Percentiles rank a stretch among this genome's conserved stretches.
These are phyloP conservation scores for Capitulum mitella DNA, from an alignment of 2,888 invertebrate genomes.

Conservation along the genomic window DNA sequence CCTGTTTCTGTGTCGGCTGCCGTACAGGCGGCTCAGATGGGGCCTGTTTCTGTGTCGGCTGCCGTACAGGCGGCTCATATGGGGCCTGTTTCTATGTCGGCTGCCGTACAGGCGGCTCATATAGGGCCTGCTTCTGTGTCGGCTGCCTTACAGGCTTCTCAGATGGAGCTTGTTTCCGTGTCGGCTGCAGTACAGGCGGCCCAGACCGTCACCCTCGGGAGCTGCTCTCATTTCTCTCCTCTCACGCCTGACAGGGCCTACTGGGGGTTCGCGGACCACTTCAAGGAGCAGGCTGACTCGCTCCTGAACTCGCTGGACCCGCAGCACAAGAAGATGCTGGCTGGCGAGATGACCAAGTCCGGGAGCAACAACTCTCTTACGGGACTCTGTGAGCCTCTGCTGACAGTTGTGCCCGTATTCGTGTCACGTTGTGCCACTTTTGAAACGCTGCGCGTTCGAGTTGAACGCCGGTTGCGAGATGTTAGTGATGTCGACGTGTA, in stretches of 20 bases:
- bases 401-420: too few relatives aligned
- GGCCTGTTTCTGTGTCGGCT: too few relatives aligned
- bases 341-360: constrained; percentile 45
- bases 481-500: background rate
- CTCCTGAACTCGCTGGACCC: constrained; percentile 74
- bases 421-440: too few relatives aligned
- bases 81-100: too few relatives aligned
- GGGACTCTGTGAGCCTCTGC: constrained; percentile 33
- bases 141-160: too few relatives aligned
- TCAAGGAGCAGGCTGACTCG: constrained; percentile 78
- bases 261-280: constrained; percentile 78
- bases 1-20: background rate
- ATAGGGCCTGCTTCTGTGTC: too few relatives aligned
- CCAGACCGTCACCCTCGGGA: background rate
- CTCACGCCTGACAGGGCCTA: constrained; percentile 59
- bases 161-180: too few relatives aligned
- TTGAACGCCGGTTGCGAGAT: background rate
- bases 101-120: background rate
- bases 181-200: background rate
- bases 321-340: constrained; percentile 59
- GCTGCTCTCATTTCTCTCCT: background rate
- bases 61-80: too few relatives aligned
- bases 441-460: too few relatives aligned
- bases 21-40: background rate
- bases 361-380: constrained; percentile 36